These are phyloP conservation scores for Listronotus oregonensis DNA, from an alignment of 1,140 invertebrate genomes.

Conservation along the genomic window DNA sequence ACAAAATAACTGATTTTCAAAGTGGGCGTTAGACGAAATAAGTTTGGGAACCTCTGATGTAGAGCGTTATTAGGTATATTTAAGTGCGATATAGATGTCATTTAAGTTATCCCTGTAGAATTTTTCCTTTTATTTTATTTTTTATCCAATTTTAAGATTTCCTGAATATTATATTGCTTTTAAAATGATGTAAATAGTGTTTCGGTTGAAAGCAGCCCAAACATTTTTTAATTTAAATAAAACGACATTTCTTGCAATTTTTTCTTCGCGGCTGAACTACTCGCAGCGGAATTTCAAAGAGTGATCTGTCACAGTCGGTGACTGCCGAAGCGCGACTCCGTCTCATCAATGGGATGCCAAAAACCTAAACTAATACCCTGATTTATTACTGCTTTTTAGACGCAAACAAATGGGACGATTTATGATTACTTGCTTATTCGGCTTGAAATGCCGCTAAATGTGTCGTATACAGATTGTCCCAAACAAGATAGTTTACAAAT, in stretches of 20 bases:
- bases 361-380: slow-evolving; percentile 33
- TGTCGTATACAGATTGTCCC: neutral
- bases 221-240: neutral
- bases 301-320: slow-evolving; percentile 38
- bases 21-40: no score
- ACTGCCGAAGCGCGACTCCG: slow-evolving; percentile 32
- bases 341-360: slow-evolving; percentile 21
- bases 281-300: slow-evolving; percentile 37
- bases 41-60: no score
- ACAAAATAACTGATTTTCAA: no score
- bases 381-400: slow-evolving; percentile 45
- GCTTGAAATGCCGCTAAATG: slow-evolving; percentile 5
- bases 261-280: slow-evolving; percentile 38
- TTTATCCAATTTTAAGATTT: no score
- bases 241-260: slow-evolving; percentile 11
- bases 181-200: no score
- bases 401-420: slow-evolving; percentile 42
- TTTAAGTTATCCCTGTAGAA: no score
- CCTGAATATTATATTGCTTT: no score
- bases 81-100: no score
- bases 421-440: slow-evolving; percentile 30
- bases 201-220: no score
- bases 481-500: neutral
- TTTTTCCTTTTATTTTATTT: no score
- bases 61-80: no score